Evolutionary conservation across 2,888 invertebrate species (phyloP), one percentile per base, ranked within the genome.

Genomic region (Alloscopus bannaensis): DNA sequence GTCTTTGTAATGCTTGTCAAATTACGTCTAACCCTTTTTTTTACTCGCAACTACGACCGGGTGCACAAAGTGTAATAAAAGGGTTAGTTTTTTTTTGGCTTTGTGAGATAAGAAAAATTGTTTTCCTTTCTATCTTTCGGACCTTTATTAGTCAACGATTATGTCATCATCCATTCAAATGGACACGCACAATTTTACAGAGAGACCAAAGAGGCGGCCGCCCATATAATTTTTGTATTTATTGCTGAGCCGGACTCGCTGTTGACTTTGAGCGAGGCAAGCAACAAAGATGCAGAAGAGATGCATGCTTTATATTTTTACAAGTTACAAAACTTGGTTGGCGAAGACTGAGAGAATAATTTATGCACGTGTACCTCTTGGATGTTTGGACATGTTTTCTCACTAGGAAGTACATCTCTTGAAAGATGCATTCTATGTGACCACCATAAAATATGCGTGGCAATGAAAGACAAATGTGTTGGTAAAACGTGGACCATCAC

Each of bases 151-250:
- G 22, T 26, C 24, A 64, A 72, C 22, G 64, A 72, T 72, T 72
- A 64, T 72, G 72, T 72, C 72, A 64, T 72, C 72, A 64, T 64
- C 52, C 64, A 62, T 62, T 72, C 62, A 64, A 36, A 36, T 36
- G 13, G 13, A 6, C 6, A 36, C 36, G 36, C 36, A 8, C 36
- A 6, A 47, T n/a, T 47, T 18, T 18, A n/a, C 47, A 47, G 47
- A n/a, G 47, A 47, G 20, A 16, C 8, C 16, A 45, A 59, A 70
- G 3, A 59, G n/a, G n/a, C n/a, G n/a, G 31, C 42, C 42, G 57
- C 60, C 31, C 60, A 29, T 36, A 18, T 52, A 55, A 59, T 45
- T 13, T 36, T 11, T 29, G 22, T 11, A 40, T 26, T 22, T 26
- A 66, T 52, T 52, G 66, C 28, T 18, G 18, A 42, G 28, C 28